A percentile compares a stretch with the other conserved stretches of the same genome.
Conservation (phyloP, 2,113 vertebrate genomes). For the Corvus cornix region DNA sequence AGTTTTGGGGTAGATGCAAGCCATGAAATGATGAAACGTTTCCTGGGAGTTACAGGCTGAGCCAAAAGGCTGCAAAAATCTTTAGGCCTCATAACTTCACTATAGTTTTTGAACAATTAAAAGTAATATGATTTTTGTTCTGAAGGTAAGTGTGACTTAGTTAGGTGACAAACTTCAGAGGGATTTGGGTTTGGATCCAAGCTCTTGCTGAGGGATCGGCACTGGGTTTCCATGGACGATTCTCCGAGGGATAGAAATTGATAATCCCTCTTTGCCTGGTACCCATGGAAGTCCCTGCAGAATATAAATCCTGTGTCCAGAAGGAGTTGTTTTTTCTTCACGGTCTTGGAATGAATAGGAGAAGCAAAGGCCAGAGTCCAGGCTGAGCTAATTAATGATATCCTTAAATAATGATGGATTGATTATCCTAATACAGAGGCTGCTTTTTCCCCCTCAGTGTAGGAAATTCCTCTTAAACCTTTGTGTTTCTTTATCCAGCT, state of each 20-base stretch:
- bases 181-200: background rate
- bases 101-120: background rate
- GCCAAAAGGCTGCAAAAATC: background rate
- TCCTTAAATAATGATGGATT: background rate
- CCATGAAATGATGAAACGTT: background rate
- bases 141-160: background rate
- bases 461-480: background rate
- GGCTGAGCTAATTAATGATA: background rate
- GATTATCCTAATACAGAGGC: background rate
- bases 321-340: background rate
- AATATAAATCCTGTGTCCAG: background rate
- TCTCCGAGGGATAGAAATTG: accelerated
- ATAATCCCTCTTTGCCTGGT: background rate
- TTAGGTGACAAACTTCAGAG: background rate
- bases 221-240: background rate
- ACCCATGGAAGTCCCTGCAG: background rate
- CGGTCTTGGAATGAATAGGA: background rate
- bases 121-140: background rate
- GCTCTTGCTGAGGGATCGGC: background rate
- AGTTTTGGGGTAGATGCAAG: background rate
- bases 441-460: background rate
- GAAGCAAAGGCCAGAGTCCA: background rate
- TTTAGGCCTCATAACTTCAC: background rate
- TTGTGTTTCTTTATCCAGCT: background rate
- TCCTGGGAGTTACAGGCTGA: background rate